A percentile compares a stretch with the other conserved stretches of the same genome.
These are phyloP conservation scores for Congeria kusceri DNA, from an alignment of 2,888 invertebrate genomes.

Conservation along the genomic window DNA sequence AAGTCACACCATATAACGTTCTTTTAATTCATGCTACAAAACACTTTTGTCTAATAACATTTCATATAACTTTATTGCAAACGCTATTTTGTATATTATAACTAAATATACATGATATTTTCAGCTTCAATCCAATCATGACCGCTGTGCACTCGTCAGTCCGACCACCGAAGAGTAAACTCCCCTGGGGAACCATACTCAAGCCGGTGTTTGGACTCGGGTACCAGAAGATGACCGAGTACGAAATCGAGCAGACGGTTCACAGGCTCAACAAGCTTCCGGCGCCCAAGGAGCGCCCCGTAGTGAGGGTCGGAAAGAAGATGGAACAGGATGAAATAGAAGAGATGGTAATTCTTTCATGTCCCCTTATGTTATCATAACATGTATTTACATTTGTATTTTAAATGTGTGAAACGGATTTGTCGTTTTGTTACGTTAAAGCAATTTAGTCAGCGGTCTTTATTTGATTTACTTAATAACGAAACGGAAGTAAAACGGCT, in stretches of 20 bases:
- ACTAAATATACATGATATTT: too few relatives aligned
- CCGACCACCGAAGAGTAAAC: conserved; percentile 79
- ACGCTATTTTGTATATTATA: neutral
- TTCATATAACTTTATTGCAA: too few relatives aligned
- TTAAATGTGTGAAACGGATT: too few relatives aligned
- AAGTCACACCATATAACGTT: too few relatives aligned
- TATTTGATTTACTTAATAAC: too few relatives aligned
- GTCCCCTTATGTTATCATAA: too few relatives aligned
- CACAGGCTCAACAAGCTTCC: conserved; percentile 75
- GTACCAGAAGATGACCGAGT: conserved; percentile 83
- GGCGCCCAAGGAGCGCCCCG: conserved; percentile 57
- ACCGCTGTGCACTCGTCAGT: conserved; percentile 81
- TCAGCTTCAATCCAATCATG: conserved; percentile 46
- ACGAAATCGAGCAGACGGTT: conserved; percentile 83
- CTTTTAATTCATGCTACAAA: too few relatives aligned
- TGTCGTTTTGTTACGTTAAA: too few relatives aligned
- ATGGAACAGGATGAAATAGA: conserved; percentile 67
- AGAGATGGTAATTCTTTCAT: conserved; percentile 69
- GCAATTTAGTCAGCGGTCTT: too few relatives aligned
- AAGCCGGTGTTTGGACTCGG: conserved; percentile 83
- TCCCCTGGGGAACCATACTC: conserved; percentile 84
- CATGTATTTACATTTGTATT: too few relatives aligned
- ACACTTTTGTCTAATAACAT: too few relatives aligned
- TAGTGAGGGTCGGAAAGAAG: conserved; percentile 64
- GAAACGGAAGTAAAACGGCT: too few relatives aligned